Evolutionary conservation across 2,797 vertebrate genomes (phyloP).

Genomic region (Gorsachius magnificus): DNA sequence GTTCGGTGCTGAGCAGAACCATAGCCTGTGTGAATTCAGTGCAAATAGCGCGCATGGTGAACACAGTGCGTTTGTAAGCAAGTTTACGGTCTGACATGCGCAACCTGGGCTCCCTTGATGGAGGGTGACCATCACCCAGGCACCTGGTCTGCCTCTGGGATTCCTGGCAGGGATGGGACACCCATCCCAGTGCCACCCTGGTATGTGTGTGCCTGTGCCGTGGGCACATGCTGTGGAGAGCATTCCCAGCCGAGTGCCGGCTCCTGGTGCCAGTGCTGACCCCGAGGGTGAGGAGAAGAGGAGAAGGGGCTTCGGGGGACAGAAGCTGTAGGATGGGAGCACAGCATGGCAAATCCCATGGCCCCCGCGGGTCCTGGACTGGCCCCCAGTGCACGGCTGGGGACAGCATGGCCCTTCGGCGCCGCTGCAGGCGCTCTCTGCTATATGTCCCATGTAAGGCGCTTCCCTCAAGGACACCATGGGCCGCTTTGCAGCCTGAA

Average conservation of each 20-base stretch:
- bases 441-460: fast-evolving
- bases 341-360: not conserved
- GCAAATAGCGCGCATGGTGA: fast-evolving
- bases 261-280: not conserved
- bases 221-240: not conserved
- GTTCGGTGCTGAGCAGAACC: fast-evolving
- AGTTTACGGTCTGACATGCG: not conserved
- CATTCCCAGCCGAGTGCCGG: not conserved
- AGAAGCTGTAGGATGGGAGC: not conserved
- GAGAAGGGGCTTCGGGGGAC: not conserved
- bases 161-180: not conserved
- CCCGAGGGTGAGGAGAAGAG: not conserved
- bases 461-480: not conserved
- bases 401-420: fast-evolving
- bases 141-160: not conserved
- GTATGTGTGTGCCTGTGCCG: not conserved
- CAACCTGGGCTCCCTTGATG: not conserved
- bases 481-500: not conserved
- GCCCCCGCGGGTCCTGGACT: not conserved
- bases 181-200: not conserved
- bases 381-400: fast-evolving
- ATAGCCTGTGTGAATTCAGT: not conserved
- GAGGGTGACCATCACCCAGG: not conserved
- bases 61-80: not conserved
- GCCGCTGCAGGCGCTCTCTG: not conserved